A percentile compares a stretch with the other conserved stretches of the same genome.
Evolutionary conservation across 2,888 invertebrate genomes (phyloP).

Genomic region (Campopleginae sp.): DNA sequence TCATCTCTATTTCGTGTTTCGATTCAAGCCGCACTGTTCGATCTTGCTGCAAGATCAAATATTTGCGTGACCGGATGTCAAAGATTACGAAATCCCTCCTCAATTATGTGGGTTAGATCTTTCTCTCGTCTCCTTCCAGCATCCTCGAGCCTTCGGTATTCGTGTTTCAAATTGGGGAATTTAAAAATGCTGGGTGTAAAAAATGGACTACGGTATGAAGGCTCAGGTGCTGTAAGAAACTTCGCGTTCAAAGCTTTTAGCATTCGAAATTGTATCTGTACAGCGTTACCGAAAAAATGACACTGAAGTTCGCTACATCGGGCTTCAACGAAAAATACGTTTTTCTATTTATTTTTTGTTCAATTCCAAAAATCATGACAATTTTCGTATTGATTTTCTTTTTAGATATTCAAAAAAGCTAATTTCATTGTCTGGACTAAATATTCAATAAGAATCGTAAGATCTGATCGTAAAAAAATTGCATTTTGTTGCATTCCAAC

Average conservation of each 20-base stretch:
- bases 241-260: not conserved
- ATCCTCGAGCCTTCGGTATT: not conserved
- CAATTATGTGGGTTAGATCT: not conserved
- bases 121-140: too few relatives aligned
- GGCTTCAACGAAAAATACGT: too few relatives aligned
- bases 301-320: too few relatives aligned
- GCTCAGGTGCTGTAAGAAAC: not conserved
- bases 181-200: not conserved
- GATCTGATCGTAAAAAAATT: too few relatives aligned
- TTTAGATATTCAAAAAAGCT: too few relatives aligned
- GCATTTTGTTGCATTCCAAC: too few relatives aligned
- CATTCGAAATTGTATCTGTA: not conserved
- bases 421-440: too few relatives aligned
- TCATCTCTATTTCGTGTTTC: slow-evolving; percentile 44
- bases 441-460: too few relatives aligned
- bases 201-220: not conserved
- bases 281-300: not conserved
- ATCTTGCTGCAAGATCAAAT: slow-evolving; percentile 44
- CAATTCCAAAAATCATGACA: too few relatives aligned
- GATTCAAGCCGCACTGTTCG: slow-evolving; percentile 49
- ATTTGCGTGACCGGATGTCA: slow-evolving; percentile 77
- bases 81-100: slow-evolving; percentile 66
- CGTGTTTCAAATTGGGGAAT: not conserved
- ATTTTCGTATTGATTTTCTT: too few relatives aligned
- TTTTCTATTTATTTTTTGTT: too few relatives aligned